Evolutionary conservation across 1,140 invertebrate genomes (phyloP), one percentile per base, ranked within the genome.

Genomic region (Pachypeltis micranthus): DNA sequence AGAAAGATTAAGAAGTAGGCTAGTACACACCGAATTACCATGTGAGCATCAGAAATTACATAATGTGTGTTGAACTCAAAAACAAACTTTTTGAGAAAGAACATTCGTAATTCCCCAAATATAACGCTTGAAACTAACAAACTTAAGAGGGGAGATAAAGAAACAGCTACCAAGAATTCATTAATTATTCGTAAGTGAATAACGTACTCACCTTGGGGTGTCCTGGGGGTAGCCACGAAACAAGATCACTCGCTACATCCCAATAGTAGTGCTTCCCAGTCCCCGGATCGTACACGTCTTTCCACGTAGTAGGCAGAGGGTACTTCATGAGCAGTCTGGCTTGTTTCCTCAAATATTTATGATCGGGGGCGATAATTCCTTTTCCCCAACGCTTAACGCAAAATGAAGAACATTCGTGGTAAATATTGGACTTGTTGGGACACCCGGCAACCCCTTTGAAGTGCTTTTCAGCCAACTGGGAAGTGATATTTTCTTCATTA

Each of bases 391-490:
- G 81, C 71, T 91, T 87, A 61, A 88, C 85, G 77, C 96, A 99
- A 76, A 83, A 96, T 25, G 83, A 81, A 1, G 82, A 83, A 75
- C 96, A 99, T 65, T 92, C 86, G 73, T 99, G 96, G 74, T 88
- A 94, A 63, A 93, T 87, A 73, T 98, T 99, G 69, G 83, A 89
- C 75, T 95, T 97, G 72, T 98, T 98, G 1, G 96, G 96, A 75
- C 96, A 99, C 2, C 88, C 87, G 68, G 81, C 82, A 67, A 85
- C 85, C 28, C 84, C 83, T 75, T 80, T 62, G 59, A 73, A 72
- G 66, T 67, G 54, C 59, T 65, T 65, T 4, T 65, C 64, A 12
- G 44, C 54, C 39, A 58, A 54, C 7, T 44, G 28, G 1, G 64
- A 62, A 14, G 64, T 31, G 10, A 62, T n/a, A 2, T 4, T 56